These are phyloP conservation scores for Sympetrum striolatum DNA, from an alignment of 2,888 invertebrate species.

Conservation along the genomic window DNA sequence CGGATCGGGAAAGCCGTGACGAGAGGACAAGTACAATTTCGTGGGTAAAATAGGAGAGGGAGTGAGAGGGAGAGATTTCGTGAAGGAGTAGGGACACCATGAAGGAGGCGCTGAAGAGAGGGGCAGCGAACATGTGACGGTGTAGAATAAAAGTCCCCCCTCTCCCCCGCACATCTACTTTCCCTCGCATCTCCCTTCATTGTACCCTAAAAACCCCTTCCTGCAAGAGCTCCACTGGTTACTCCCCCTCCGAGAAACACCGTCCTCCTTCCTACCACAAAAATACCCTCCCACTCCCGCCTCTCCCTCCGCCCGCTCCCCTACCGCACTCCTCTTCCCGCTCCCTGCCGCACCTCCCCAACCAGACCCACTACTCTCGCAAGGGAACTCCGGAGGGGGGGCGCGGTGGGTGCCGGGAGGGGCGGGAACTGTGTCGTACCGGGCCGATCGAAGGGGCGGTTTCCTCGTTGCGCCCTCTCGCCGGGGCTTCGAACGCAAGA, in stretches of 20 bases:
- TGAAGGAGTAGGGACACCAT: neutral
- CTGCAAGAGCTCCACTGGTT: slow-evolving; percentile 3
- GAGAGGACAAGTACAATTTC: slow-evolving; percentile 9
- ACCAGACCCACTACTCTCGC: neutral
- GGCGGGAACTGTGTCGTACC: slow-evolving; percentile 12
- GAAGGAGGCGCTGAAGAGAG: neutral
- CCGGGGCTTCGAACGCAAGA: slow-evolving; percentile 8
- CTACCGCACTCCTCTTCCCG: neutral
- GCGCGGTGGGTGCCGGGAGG: neutral
- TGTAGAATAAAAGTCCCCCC: slow-evolving; percentile 22
- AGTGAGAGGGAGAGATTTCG: neutral
- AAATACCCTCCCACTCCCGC: neutral
- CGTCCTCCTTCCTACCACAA: neutral
- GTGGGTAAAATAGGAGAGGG: neutral
- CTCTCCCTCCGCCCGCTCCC: neutral
- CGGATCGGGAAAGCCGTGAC: neutral
- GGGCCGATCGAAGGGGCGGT: slow-evolving; percentile 39
- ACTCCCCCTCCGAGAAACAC: neutral
- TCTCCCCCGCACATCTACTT: neutral
- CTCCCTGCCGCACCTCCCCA: neutral
- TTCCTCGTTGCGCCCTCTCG: slow-evolving; percentile 26
- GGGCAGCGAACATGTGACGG: slow-evolving; percentile 17
- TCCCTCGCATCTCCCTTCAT: neutral
- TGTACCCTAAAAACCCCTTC: slow-evolving; percentile 41
- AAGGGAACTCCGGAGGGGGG: neutral